These are phyloP conservation scores for Melanargia galathea DNA, from an alignment of 2,888 invertebrate species.

Conservation along the genomic window DNA sequence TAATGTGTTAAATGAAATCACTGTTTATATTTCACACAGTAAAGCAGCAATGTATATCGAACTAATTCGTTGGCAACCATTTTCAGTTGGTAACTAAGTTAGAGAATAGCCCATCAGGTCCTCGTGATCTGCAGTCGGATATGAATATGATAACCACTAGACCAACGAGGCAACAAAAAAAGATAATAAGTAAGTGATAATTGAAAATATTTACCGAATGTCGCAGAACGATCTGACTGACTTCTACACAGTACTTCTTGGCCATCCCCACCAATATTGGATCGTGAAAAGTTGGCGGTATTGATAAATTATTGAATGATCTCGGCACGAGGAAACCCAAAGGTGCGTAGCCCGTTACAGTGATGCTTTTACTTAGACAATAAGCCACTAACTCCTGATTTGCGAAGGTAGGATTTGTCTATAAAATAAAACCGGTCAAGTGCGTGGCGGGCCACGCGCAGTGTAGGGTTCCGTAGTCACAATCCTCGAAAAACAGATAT, in stretches of 20 bases:
- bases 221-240: conserved; percentile 84
- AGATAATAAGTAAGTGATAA: not conserved
- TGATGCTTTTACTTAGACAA: conserved; percentile 22
- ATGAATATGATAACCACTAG: no score
- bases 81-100: no score
- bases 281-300: conserved; percentile 28
- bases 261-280: conserved; percentile 79
- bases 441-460: no score
- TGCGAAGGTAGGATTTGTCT: conserved; percentile 29
- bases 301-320: not conserved
- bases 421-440: conserved; percentile 8
- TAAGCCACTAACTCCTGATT: conserved; percentile 25
- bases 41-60: no score
- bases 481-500: no score
- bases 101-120: no score
- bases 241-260: conserved; percentile 83
- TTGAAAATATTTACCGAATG: conserved; percentile 80
- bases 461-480: no score
- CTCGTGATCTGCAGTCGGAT: no score
- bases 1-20: no score
- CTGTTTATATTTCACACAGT: no score
- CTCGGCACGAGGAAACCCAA: conserved; percentile 24
- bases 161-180: no score
- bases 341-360: conserved; percentile 23
- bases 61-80: no score